phyloP scores from a whole-genome alignment of 2,113 vertebrate genomes.

The Hippoglossus stenolepis region DNA sequence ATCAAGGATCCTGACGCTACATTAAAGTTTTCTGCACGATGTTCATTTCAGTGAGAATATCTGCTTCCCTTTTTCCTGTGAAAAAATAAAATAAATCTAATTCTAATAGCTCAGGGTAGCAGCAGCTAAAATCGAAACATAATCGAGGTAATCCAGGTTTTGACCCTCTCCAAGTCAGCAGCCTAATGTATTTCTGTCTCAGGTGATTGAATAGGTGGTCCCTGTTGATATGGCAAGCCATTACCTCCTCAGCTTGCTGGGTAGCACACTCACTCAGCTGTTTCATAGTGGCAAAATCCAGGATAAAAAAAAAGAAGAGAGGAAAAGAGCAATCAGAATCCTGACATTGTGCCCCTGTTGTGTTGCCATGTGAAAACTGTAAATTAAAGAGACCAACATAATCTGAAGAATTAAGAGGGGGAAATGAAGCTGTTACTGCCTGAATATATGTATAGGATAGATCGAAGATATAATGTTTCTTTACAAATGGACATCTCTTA shows the following conservation, averaged over 20 bases:
- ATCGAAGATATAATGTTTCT: constrained; percentile 1
- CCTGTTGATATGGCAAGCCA: constrained; percentile 36
- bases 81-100: constrained; percentile 35
- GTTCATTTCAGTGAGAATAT: neutral
- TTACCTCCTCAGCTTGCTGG: neutral
- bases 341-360: constrained; percentile 4
- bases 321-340: constrained; percentile 1
- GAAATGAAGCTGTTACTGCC: constrained; percentile 12
- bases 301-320: constrained; percentile 7
- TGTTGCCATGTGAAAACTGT: neutral
- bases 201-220: constrained; percentile 55
- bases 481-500: neutral
- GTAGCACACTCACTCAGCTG: constrained; percentile 4
- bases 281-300: constrained; percentile 34
- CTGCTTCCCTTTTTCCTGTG: neutral
- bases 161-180: constrained; percentile 51
- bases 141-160: constrained; percentile 62
- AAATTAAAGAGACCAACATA: constrained; percentile 13
- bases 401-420: constrained; percentile 29
- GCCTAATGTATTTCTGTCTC: constrained; percentile 73
- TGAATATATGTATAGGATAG: neutral
- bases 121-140: constrained; percentile 61
- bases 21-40: neutral
- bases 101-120: constrained; percentile 45
- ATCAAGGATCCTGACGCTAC: constrained; percentile 11